phyloP scores from a whole-genome alignment of 2,888 invertebrate genomes.

The Eugnorisma glareosa region DNA sequence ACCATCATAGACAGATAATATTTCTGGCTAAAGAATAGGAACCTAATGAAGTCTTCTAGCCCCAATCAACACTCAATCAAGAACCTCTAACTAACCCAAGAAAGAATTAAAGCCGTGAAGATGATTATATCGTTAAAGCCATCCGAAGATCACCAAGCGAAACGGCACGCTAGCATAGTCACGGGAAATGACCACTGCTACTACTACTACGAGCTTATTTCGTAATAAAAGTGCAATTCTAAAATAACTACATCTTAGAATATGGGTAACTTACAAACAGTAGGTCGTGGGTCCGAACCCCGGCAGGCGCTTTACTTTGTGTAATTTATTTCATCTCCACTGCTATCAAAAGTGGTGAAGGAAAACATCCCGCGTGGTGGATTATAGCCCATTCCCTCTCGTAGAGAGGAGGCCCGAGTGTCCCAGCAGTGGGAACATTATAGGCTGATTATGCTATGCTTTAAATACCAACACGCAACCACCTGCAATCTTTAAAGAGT shows the following conservation, averaged over 20 bases:
- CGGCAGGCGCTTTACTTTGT: too few species aligned
- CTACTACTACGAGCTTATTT: constrained; percentile 27
- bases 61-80: constrained; percentile 35
- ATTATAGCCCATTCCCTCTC: too few species aligned
- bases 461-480: background rate
- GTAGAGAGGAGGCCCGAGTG: too few species aligned
- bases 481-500: background rate
- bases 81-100: constrained; percentile 30
- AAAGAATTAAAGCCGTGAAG: constrained; percentile 52
- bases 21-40: background rate
- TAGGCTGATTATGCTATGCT: too few species aligned
- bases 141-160: constrained; percentile 50
- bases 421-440: too few species aligned
- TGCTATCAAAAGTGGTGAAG: too few species aligned
- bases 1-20: background rate
- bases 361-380: too few species aligned
- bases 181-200: constrained; percentile 54
- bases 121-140: constrained; percentile 45
- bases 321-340: too few species aligned
- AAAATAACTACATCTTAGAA: constrained; percentile 8
- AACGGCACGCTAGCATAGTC: constrained; percentile 57
- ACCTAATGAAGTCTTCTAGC: background rate
- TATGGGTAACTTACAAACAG: too few species aligned
- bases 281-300: too few species aligned
- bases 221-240: constrained; percentile 19